Base-by-base conservation (phyloP, 2,113 vertebrate species). In the Sinocyclocheilus maitianheensis region DNA sequence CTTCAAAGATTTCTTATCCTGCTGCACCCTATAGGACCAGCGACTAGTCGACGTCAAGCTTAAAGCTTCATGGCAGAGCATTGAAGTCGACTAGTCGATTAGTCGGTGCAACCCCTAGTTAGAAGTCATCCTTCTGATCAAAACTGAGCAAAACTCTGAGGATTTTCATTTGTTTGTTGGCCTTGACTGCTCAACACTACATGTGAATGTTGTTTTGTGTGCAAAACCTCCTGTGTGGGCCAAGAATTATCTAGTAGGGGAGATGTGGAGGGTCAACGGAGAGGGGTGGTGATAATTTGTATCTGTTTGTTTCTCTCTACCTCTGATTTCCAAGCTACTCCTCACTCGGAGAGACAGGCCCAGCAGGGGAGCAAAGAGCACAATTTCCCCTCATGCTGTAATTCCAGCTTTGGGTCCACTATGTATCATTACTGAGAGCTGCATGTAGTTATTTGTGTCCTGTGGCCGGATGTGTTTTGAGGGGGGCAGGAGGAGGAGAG, bases 361-460 rank as follows among this genome's bases (percentile, higher is more conserved):
- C 90, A 91, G 92, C 90, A 90, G 91, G 89, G 87, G 22, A 91
- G 90, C 90, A 91, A 87, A 92, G 93, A 92, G 92, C 88, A 87
- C 89, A 90, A 93, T 92, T 91, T 90, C 88, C 72, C 58, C 60
- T 74, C 87, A 87, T 92, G 91, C 90, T 89, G 89, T 93, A 93
- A 94, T 94, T 93, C 91, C 91, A 92, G 90, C 90, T 75, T 91
- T 93, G 88, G 86, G 91, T 93, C 92, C 92, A 90, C 91, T 92
- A 91, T 88, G 90, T 94, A 91, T 95, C 90, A 94, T 94, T 95
- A 94, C 87, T 89, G 90, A 89, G 92, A 93, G 86, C 93, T 93
- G 91, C 88, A 93, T 93, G 88, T 91, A 92, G 93, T 94, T 94
- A 94, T 94, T 93, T 94, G 93, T 93, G 92, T 94, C 92, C 91